Base-by-base conservation (phyloP, 2,113 vertebrate species). In the Pterophyllum scalare region DNA sequence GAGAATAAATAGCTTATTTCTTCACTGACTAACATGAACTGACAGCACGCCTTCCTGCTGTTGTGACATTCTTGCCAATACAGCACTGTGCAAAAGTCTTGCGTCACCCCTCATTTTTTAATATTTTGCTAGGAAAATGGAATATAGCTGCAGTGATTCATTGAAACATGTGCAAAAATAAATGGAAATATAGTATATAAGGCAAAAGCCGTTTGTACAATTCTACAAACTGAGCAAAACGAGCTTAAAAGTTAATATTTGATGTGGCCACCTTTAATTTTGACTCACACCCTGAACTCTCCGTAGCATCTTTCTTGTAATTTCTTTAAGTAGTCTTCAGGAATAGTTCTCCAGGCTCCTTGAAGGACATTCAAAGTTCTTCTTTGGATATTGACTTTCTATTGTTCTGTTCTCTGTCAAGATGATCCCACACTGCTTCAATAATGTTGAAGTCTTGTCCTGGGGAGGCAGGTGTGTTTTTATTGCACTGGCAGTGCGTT, bases 241-340 rank as follows among this genome's bases (percentile, higher is more conserved):
- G 60, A 62, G 33, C 14, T 64, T 64, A 7, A 67, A 67, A 67
- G 22, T 67, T 0, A 46, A 38, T 46, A 46, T 67, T 67, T 67
- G 38, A 38, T 67, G 26, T 17, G 62, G 2, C 7, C 38, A 65
- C 24, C 62, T 38, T 38, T 65, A 65, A 43, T 65, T n/a, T 26
- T 46, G n/a, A 24, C 1, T n/a, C 0, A 26, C 43, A 43, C n/a
- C 24, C 2, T 43, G 24, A 43, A 65, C 14, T 0, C 0, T 26
- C 40, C 43, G 13, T 24, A 35, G 2, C 40, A 65, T n/a, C 12
- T 24, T 65, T 65, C n/a, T 65, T 43, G 13, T 65, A n/a, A 24
- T 43, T 65, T 26, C 0, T 65, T 43, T 7, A 1, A 65, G 62
- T 43, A 65, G 38, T 10, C n/a, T 24, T 65, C 22, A 65, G n/a